Percentiles rank a stretch among this genome's conserved stretches.
Evolutionary conservation across 1,140 invertebrate species (phyloP).

Genomic region (Sitophilus oryzae): DNA sequence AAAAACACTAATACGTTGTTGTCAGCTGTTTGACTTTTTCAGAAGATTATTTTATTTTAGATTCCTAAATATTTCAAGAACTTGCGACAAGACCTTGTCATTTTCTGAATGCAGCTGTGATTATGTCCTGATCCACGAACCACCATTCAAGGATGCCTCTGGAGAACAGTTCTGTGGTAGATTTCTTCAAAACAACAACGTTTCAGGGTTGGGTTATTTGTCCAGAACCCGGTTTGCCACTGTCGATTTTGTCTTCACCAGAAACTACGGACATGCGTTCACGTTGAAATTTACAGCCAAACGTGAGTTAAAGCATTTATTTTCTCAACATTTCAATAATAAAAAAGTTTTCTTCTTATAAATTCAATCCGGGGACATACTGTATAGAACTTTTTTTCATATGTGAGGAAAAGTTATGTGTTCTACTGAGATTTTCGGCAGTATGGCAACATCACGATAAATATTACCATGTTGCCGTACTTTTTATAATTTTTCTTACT

Average conservation of each 20-base stretch:
- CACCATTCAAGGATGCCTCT: conserved; percentile 58
- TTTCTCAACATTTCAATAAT: not conserved
- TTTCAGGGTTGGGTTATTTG: conserved; percentile 47
- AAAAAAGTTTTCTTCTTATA: too few species aligned
- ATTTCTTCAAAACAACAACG: conserved; percentile 43
- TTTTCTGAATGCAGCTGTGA: conserved; percentile 52
- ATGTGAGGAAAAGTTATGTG: too few species aligned
- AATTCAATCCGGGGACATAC: too few species aligned
- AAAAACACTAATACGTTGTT: too few species aligned
- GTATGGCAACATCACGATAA: too few species aligned
- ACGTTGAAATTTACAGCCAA: conserved; percentile 59
- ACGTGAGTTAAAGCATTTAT: conserved; percentile 48
- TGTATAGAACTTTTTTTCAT: too few species aligned
- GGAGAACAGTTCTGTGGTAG: conserved; percentile 57
- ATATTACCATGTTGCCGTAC: too few species aligned
- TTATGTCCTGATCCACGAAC: conserved; percentile 63
- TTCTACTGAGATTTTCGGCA: too few species aligned
- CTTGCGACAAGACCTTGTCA: conserved; percentile 38
- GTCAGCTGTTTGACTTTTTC: conserved; percentile 1
- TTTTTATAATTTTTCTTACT: too few species aligned
- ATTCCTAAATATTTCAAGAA: conserved; percentile 44
- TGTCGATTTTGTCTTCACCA: conserved; percentile 57
- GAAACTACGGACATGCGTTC: conserved; percentile 59
- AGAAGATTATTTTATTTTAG: conserved; percentile 23
- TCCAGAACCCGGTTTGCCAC: conserved; percentile 58